Evolutionary conservation across 1,140 invertebrate genomes (phyloP).

Genomic region (Ceratosolen solmsi): DNA sequence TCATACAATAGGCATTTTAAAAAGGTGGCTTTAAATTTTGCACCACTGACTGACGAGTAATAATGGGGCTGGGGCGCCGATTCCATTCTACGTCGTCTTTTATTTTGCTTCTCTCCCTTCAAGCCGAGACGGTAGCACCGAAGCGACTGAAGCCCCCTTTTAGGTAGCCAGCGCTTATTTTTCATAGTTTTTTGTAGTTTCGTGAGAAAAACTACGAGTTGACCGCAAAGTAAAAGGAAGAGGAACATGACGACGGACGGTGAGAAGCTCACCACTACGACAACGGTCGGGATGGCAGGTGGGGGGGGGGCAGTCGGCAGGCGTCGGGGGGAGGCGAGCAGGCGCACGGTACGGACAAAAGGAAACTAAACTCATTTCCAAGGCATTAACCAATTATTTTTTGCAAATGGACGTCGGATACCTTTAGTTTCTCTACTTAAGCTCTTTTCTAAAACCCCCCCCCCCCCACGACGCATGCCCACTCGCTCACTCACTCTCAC

Average conservation of each 20-base stretch:
- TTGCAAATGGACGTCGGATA: conserved; percentile 71
- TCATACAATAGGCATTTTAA: conserved; percentile 34
- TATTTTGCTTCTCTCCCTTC: not conserved
- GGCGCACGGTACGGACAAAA: conserved; percentile 62
- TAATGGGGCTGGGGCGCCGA: not conserved
- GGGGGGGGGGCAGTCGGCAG: too few species aligned
- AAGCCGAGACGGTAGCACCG: not conserved
- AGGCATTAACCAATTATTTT: conserved; percentile 74
- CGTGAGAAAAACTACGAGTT: conserved; percentile 27
- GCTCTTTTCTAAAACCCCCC: too few species aligned
- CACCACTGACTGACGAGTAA: not conserved
- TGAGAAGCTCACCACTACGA: not conserved
- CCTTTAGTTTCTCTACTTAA: conserved; percentile 57
- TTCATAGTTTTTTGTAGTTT: conserved; percentile 8
- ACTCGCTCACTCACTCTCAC: conserved; percentile 10
- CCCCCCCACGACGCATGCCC: not conserved
- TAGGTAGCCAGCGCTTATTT: not conserved
- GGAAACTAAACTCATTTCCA: conserved; percentile 73
- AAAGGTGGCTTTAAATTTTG: conserved; percentile 1
- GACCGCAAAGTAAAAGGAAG: conserved; percentile 44
- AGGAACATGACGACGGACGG: not conserved
- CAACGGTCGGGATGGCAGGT: not conserved
- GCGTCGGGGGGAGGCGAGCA: conserved; percentile 50
- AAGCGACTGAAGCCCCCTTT: not conserved
- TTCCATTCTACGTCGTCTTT: not conserved